Percentiles rank a stretch among this genome's conserved stretches.
These are phyloP conservation scores for Nesoenas mayeri DNA, from an alignment of 2,113 vertebrate species.

Conservation along the genomic window DNA sequence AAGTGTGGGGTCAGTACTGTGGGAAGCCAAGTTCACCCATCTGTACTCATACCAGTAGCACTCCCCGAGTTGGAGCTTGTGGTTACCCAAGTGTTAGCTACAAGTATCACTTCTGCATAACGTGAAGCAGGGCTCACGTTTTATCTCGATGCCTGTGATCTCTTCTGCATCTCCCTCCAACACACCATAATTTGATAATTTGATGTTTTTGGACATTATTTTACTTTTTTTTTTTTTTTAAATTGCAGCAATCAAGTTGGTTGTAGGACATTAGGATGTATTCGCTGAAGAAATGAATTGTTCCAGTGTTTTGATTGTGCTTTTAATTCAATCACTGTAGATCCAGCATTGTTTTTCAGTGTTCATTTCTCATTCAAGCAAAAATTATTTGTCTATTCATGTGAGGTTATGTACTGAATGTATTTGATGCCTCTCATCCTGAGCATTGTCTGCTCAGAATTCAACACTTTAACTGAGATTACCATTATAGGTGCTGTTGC, in stretches of 20 bases:
- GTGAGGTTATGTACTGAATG: not conserved
- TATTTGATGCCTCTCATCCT: not conserved
- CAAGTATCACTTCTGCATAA: fast-evolving
- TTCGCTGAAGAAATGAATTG: not conserved
- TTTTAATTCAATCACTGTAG: not conserved
- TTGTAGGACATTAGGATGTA: not conserved
- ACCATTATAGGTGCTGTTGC: constrained; percentile 14
- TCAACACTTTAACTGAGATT: not conserved
- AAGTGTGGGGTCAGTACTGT: not conserved
- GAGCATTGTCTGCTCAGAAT: not conserved
- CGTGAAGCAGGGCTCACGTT: not conserved
- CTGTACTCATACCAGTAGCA: not conserved
- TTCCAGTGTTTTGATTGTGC: not conserved
- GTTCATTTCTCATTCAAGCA: not conserved
- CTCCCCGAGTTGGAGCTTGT: not conserved
- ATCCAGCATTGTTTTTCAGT: not conserved
- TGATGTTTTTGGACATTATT: not conserved
- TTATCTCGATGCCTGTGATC: not conserved
- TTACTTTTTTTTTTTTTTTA: not conserved
- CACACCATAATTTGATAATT: fast-evolving
- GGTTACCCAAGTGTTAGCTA: not conserved
- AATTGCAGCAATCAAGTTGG: not conserved
- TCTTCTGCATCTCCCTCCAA: not conserved
- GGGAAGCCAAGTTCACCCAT: not conserved
- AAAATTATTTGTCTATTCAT: not conserved